Evolutionary conservation across 1,140 invertebrate genomes (phyloP), one percentile per base, ranked within the genome.

Genomic region (Papilio aristodemus): DNA sequence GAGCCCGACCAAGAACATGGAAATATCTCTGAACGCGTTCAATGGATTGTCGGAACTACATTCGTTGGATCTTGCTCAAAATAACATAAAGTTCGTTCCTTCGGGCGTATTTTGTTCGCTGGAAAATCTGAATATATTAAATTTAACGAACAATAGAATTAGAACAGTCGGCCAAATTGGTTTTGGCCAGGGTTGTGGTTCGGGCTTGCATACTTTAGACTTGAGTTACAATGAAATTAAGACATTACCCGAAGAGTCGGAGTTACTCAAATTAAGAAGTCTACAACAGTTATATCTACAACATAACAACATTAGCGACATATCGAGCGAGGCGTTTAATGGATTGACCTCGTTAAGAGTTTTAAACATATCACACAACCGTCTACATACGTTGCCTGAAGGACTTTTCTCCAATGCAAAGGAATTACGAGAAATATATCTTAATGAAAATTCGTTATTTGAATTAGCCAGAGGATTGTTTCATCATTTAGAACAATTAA

Each of bases 311-410:
- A 95, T 98, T 68, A 93, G 93, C n/a, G 94, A 96, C 77, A 93
- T 98, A 67, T 95, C 95, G 38, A 94, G 95, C 62, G 95, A 96
- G 80, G 94, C 96, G 11, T 93, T 98, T 64, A 93, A 94, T 32
- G 95, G 96, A 5, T 92, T 98, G 25, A 93, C 93, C 7, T 95
- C 94, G 27, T 89, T 98, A 72, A 93, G 95, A 72, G 93, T 96
- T 19, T 93, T 98, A 17, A 97, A 98, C 91, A 93, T 97, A 84
- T 97, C 96, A 58, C 94, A 95, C 82, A 98, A 98, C 83, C 94
- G 94, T 64, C 88, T 98, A 75, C 94, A 94, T 68, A 94, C 94
- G 0, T 80, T 98, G 78, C 96, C 96, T 0, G 95, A 96, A 75
- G 94, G 94, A 0, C 79, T 98, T 32, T 97, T 98, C 80, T 94